Evolutionary conservation across 2,888 invertebrate genomes (phyloP).

Genomic region (Cerastis rubricosa): DNA sequence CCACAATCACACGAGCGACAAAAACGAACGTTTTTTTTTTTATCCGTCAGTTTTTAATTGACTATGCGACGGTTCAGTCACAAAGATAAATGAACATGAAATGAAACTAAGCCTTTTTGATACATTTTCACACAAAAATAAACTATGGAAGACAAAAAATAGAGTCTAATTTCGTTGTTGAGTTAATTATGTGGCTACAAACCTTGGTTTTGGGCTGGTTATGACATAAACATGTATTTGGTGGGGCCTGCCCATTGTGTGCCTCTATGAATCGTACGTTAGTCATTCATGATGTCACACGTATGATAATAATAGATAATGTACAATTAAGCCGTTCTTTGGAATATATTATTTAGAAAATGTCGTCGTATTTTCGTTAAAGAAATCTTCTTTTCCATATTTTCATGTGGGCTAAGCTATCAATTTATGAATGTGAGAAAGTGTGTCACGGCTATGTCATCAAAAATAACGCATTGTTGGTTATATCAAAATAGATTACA

Average conservation of each 20-base stretch:
- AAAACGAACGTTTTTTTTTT: constrained; percentile 61
- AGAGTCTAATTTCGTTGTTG: constrained; percentile 61
- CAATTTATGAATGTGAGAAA: constrained; percentile 2
- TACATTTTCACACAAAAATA: constrained; percentile 50
- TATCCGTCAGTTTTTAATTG: constrained; percentile 69
- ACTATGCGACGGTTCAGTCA: constrained; percentile 67
- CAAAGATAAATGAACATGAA: constrained; percentile 71
- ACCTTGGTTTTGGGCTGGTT: constrained; percentile 66
- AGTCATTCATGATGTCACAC: constrained; percentile 59
- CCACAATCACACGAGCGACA: constrained; percentile 52
- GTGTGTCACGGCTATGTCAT: background rate
- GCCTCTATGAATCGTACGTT: constrained; percentile 61
- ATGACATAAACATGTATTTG: constrained; percentile 77
- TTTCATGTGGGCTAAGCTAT: background rate
- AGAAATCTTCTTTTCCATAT: background rate
- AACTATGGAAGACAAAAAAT: constrained; percentile 55
- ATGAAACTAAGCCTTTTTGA: constrained; percentile 67
- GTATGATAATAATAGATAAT: constrained; percentile 59
- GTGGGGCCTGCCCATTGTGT: constrained; percentile 71
- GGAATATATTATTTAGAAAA: constrained; percentile 36
- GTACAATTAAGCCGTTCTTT: constrained; percentile 50
- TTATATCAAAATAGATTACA: background rate
- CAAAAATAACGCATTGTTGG: background rate
- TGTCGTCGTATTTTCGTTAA: constrained; percentile 2
- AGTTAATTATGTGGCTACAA: constrained; percentile 64